Evolutionary conservation across 35 echinoderm and acorn worm species (phyloP).

Genomic region (Amphiura filiformis): DNA sequence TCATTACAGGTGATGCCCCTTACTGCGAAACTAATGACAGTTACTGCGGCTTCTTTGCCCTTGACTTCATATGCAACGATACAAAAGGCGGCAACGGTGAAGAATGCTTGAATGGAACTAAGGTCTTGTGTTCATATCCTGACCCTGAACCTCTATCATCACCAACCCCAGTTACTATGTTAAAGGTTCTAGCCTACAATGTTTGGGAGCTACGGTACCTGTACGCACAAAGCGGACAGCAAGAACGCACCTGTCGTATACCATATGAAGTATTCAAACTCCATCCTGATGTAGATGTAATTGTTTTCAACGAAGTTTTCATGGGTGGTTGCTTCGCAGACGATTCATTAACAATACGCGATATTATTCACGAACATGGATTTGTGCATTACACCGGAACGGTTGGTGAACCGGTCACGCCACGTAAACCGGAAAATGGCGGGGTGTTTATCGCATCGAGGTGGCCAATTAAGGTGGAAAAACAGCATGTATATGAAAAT

Average conservation of each 20-base stretch:
- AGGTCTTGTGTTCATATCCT: conserved; percentile 63
- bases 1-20: conserved; percentile 62
- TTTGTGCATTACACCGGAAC: conserved; percentile 77
- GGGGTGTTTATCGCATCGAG: conserved; percentile 90
- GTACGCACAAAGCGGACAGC: conserved; percentile 80
- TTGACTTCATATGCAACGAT: conserved; percentile 63
- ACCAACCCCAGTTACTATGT: conserved; percentile 46
- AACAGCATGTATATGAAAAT: conserved; percentile 50
- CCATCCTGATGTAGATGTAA: conserved; percentile 85
- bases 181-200: conserved; percentile 84
- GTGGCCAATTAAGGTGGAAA: conserved; percentile 80
- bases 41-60: conserved; percentile 68
- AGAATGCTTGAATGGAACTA: conserved; percentile 56
- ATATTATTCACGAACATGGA: conserved; percentile 75
- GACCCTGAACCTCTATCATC: conserved; percentile 17
- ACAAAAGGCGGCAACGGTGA: conserved; percentile 10
- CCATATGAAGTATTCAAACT: conserved; percentile 58
- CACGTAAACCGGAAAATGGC: conserved; percentile 70
- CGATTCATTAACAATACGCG: conserved; percentile 56
- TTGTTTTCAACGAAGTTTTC: conserved; percentile 86
- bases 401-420: conserved; percentile 45
- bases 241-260: conserved; percentile 86
- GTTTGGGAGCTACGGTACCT: conserved; percentile 91
- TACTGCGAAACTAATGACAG: conserved; percentile 53
- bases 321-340: conserved; percentile 93